phyloP scores from a whole-genome alignment of 2,797 vertebrate genomes.

The Acanthis flammea region DNA sequence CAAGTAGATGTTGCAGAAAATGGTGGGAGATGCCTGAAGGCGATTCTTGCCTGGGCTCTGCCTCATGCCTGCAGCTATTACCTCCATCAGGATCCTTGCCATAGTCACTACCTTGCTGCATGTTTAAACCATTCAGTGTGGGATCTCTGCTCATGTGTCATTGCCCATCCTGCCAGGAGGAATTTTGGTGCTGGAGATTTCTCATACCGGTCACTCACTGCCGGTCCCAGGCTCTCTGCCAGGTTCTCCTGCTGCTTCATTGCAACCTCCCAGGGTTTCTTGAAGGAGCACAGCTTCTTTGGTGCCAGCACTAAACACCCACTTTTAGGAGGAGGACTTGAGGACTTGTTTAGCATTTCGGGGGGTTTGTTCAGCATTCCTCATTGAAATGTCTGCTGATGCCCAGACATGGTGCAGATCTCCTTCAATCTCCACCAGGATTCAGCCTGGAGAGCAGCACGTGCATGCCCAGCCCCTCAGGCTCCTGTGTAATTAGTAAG shows the following conservation, averaged over 20 bases:
- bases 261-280: neutral
- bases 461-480: neutral
- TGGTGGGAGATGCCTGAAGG: neutral
- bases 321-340: neutral
- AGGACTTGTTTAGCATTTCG: neutral
- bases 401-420: neutral
- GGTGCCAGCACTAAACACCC: neutral
- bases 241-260: neutral
- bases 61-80: neutral
- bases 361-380: neutral
- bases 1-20: neutral
- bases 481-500: neutral
- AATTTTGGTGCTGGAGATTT: neutral
- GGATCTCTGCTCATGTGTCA: neutral
- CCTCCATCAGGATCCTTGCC: neutral
- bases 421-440: neutral
- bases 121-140: neutral
- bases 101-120: neutral
- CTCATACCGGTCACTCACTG: fast-evolving
- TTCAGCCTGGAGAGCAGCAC: neutral
- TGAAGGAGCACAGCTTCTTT: neutral
- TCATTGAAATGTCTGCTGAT: neutral
- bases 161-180: neutral
- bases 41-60: neutral
- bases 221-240: neutral